Evolutionary conservation across 2,797 vertebrate species (phyloP).

Genomic region (Ctenosaura bakeri): DNA sequence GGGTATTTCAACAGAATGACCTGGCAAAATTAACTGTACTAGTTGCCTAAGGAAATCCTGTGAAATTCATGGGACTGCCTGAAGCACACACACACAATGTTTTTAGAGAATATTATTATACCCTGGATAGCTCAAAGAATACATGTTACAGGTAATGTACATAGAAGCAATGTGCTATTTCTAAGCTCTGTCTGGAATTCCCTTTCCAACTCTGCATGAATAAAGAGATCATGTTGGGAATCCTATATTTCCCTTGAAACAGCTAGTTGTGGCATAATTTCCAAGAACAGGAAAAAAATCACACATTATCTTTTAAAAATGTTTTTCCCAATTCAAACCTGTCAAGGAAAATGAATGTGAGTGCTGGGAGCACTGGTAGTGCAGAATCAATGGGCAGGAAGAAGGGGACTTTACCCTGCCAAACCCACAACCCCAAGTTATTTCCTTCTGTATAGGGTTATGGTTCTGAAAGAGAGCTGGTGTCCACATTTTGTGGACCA

Average conservation of each 20-base stretch:
- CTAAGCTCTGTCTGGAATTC: too few relatives aligned
- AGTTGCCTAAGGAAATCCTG: too few relatives aligned
- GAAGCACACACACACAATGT: too few relatives aligned
- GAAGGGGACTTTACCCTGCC: background rate
- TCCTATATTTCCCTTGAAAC: background rate
- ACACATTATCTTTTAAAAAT: background rate
- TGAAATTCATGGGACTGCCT: too few relatives aligned
- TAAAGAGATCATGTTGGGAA: background rate
- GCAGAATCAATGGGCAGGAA: background rate
- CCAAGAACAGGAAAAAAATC: background rate
- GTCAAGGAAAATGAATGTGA: background rate
- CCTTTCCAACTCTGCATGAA: background rate
- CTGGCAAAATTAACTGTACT: too few relatives aligned
- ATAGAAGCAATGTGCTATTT: too few relatives aligned
- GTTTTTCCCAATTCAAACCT: background rate
- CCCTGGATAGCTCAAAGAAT: too few relatives aligned
- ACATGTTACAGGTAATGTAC: too few relatives aligned
- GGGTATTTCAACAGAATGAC: too few relatives aligned
- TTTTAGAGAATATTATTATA: too few relatives aligned
- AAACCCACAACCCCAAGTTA: background rate
- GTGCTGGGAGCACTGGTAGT: background rate
- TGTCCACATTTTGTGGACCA: background rate
- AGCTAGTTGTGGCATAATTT: background rate
- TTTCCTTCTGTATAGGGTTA: too few relatives aligned
- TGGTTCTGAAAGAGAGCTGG: background rate